Base-by-base conservation (phyloP, 2,113 vertebrate genomes). In the Sinocyclocheilus rhinocerous region DNA sequence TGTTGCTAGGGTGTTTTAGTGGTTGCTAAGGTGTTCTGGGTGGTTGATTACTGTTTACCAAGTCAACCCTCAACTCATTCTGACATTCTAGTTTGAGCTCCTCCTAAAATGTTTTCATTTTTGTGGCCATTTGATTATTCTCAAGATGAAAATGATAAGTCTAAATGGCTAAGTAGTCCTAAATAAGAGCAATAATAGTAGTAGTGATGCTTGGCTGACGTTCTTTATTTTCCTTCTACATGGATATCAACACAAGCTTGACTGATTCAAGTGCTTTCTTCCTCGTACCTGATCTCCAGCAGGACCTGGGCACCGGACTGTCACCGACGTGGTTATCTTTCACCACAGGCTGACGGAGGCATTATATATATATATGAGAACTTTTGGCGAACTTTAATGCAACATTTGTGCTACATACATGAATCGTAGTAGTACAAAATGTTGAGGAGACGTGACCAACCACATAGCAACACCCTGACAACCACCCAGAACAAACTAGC, bases 301-400 rank as follows among this genome's bases (percentile, higher is more conserved):
- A 39, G 81, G 81, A 72, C 85, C 81, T 52, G 87, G 78, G 91
- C 90, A 88, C 89, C 89, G 10, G 90, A 89, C 90, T 93, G 93
- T 93, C 93, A 93, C 89, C 91, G 63, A 76, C 88, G 88, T 91
- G 92, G 92, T 93, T 94, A 94, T 94, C 91, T 90, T 93, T 94
- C 92, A 94, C 90, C 87, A 90, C 88, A 33, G 92, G 92, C 93
- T 94, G 93, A 94, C 92, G 85, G 90, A 91, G 90, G 93, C 93
- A 91, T 93, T 93, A 72, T 61, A 72, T 29, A 29, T 29, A 2
- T 29, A 33, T 33, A 33, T 29, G 29, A 29, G 29, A 29, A 29
- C 29, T 29, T 29, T 29, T 29, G 29, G 29, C 1, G 29, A 33
- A 65, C 65, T 8, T 18, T 15, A 69, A 7, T 0, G 15, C 6